Base-by-base conservation (phyloP, 92 coral and sea anemone species). In the Metridium senile region DNA sequence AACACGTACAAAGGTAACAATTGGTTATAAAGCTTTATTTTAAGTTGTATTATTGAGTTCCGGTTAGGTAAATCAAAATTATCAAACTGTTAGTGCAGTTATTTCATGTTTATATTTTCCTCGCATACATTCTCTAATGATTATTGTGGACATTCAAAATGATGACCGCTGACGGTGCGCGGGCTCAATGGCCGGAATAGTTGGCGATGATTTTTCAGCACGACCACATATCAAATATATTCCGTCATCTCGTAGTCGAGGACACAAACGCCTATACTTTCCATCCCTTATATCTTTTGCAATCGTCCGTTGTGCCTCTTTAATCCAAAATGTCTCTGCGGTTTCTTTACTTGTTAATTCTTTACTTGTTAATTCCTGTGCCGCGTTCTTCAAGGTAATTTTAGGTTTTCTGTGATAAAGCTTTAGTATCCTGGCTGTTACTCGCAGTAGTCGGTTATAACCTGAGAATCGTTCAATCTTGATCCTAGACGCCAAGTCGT, bases 301-400 rank as follows among this genome's bases (percentile, higher is more conserved):
- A 45, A 87, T 79, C 17, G 65, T 33, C 23, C 62, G 74, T 53
- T 86, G 91, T 16, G 83, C 79, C 22, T 83, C 75, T 58, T 68
- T 63, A 72, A 90, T 83, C 88, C 91, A 89, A 66, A 86, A 79
- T 16, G 13, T 45, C 64, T 86, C 91, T 9, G 94, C 89, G 34
- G 25, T 62, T 70, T 59, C 23, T 10, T 79, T 52, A n/a, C n/a
- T n/a, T n/a, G n/a, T n/a, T n/a, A n/a, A n/a, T 34, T 78, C 79
- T n/a, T 34, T 22, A 29, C 79, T 34, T 26, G 58, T 77, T 31
- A 79, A 78, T 58, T 30, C 45, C 47, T 74, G 62, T 27, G 11
- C 43, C 49, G 80, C 85, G 68, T 83, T 75, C 57, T 68, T 73
- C 26, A 88, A 46, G 17, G 65, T 58, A 2, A 23, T 68, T 59